Percentiles rank a stretch among this genome's conserved stretches.
phyloP scores from a whole-genome alignment of 2,797 vertebrate species.

The Sebastes vulpes region DNA sequence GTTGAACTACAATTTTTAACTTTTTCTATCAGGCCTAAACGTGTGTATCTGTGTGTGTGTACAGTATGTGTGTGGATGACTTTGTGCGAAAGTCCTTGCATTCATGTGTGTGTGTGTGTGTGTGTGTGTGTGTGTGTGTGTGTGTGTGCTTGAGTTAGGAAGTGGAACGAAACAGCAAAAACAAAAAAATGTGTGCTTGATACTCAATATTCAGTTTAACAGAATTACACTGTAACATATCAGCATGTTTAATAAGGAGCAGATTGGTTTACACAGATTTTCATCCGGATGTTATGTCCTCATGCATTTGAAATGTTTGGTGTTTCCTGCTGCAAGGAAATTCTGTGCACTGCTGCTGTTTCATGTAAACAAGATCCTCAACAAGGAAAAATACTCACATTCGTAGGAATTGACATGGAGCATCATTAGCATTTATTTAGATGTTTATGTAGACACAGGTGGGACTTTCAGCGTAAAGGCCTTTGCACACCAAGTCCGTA shows the following conservation, averaged over 20 bases:
- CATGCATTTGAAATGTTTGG: neutral
- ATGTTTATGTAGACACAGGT: neutral
- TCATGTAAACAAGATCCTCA: neutral
- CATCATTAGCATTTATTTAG: neutral
- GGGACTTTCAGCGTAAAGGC: neutral
- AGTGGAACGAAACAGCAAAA: neutral
- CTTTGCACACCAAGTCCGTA: no score
- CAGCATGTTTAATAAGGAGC: neutral
- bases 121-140: neutral
- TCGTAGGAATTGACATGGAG: neutral
- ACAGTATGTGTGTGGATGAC: neutral
- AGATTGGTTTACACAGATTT: neutral
- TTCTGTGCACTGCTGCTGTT: neutral
- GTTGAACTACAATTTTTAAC: slow-evolving; percentile 5
- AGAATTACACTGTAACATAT: neutral
- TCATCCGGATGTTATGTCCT: neutral
- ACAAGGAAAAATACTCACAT: neutral
- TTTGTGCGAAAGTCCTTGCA: neutral
- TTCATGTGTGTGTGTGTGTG: neutral
- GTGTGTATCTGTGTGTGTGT: neutral
- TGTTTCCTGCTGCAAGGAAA: neutral
- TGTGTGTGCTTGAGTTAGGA: neutral
- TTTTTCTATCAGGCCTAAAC: neutral
- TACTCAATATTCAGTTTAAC: neutral
- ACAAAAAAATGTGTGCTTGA: neutral